Conservation (phyloP, 2,113 vertebrate genomes). For the Rhea pennata region DNA sequence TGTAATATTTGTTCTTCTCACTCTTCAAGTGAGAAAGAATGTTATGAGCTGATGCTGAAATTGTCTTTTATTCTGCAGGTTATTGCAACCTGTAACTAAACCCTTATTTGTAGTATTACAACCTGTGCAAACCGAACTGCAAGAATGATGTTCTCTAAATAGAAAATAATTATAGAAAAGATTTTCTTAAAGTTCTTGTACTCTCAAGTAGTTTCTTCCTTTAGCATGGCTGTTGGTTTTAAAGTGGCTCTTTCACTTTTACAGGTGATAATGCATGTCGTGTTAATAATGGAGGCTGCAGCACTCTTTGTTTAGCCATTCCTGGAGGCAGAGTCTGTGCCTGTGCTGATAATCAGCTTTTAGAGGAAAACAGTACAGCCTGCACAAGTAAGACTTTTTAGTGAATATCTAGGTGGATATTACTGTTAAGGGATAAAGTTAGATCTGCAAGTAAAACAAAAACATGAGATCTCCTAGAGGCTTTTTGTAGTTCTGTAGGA, state of each 20-base stretch:
- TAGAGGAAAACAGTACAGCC: constrained; percentile 93
- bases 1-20: neutral
- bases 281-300: constrained; percentile 95
- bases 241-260: neutral
- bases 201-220: neutral
- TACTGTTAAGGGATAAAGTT: neutral
- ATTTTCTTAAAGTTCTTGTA: neutral
- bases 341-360: constrained; percentile 94
- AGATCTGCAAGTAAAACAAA: neutral
- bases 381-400: constrained; percentile 86
- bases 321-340: constrained; percentile 95
- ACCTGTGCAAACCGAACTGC: neutral
- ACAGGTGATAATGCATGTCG: constrained; percentile 94
- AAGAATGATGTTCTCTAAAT: neutral
- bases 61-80: neutral
- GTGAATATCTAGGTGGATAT: neutral
- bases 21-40: neutral
- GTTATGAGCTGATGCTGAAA: neutral
- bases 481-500: neutral
- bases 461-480: neutral
- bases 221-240: neutral
- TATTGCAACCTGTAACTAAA: neutral
- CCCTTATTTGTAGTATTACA: neutral
- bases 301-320: constrained; percentile 92
- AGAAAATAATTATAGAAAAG: neutral